Evolutionary conservation across 2,113 vertebrate species (phyloP).

Genomic region (Cichladusa arquata): DNA sequence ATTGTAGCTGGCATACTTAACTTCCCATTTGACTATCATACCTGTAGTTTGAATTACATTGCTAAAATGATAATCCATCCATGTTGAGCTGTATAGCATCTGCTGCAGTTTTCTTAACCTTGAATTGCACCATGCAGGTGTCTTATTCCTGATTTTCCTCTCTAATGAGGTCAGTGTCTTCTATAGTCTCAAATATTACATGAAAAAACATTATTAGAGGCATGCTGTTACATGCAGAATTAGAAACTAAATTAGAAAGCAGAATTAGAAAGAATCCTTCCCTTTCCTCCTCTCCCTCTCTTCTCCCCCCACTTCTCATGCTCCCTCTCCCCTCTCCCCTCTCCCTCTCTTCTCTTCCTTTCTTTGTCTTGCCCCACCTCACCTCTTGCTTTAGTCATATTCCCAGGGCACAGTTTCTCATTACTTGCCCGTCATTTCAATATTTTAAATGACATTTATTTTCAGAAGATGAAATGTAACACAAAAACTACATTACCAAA

Average conservation of each 20-base stretch:
- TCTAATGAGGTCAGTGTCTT: not conserved
- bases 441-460: not conserved
- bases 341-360: not conserved
- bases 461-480: not conserved
- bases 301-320: rapidly evolving
- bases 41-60: not conserved
- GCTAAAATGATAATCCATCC: not conserved
- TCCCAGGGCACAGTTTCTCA: not conserved
- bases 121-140: not conserved
- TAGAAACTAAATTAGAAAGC: not conserved
- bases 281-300: not conserved
- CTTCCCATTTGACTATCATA: not conserved
- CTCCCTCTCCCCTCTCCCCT: not conserved
- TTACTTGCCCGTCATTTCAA: not conserved
- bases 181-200: not conserved
- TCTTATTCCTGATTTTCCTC: not conserved
- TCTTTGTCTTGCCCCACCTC: not conserved
- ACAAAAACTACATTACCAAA: not conserved
- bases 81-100: not conserved
- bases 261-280: not conserved
- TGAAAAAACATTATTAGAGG: not conserved
- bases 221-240: not conserved
- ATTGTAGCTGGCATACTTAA: not conserved
- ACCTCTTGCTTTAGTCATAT: not conserved
- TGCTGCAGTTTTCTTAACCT: not conserved